Percentiles rank a stretch among this genome's conserved stretches.
These are phyloP conservation scores for Malurus alboscapulatus DNA, from an alignment of 2,113 vertebrate genomes.

Conservation along the genomic window DNA sequence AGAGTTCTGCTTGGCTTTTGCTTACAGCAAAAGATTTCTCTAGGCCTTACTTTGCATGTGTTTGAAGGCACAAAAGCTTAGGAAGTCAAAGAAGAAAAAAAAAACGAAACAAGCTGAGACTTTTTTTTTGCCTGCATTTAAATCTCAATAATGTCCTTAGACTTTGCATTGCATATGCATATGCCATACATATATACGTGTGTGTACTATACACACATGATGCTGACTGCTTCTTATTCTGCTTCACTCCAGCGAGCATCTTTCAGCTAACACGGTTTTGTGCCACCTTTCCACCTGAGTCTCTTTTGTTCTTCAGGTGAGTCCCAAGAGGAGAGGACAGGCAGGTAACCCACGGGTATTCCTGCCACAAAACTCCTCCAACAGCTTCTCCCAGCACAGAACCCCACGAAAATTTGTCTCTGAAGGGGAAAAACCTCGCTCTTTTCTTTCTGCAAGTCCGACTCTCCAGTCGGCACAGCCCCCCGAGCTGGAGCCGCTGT, in stretches of 20 bases:
- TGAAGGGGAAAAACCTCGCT: fast-evolving
- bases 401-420: fast-evolving
- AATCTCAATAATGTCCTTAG: not conserved
- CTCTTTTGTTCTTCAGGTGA: not conserved
- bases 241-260: fast-evolving
- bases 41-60: not conserved
- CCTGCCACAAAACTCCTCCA: not conserved
- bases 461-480: fast-evolving
- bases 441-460: not conserved
- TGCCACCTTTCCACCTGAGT: not conserved
- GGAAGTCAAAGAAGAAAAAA: fast-evolving
- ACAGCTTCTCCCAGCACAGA: not conserved
- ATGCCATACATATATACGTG: not conserved
- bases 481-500: fast-evolving
- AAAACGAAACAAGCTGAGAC: too few species aligned
- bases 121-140: not conserved
- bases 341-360: too few species aligned
- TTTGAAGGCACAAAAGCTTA: not conserved
- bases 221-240: not conserved
- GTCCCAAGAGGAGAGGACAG: not conserved
- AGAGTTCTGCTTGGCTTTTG: not conserved
- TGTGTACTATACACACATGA: not conserved
- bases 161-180: not conserved
- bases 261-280: not conserved
- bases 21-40: not conserved